These are phyloP conservation scores for Triplophysa yarkandensis DNA, from an alignment of 2,797 vertebrate genomes.

Conservation along the genomic window DNA sequence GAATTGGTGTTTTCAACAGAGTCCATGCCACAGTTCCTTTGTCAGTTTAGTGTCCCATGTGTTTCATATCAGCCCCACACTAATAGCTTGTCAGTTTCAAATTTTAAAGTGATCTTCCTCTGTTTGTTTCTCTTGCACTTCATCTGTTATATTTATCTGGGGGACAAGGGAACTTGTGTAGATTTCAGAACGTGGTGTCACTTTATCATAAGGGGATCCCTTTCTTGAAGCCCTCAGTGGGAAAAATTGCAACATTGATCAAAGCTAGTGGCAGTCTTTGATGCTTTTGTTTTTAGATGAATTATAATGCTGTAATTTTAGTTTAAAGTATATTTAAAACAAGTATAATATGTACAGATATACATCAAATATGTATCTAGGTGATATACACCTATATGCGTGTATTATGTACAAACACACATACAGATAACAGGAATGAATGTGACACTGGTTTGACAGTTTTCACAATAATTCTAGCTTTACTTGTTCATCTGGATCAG, in stretches of 20 bases:
- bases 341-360: background rate
- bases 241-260: constrained; percentile 38
- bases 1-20: background rate
- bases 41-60: background rate
- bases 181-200: constrained; percentile 30
- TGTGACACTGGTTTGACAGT: background rate
- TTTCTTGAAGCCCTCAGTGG: constrained; percentile 18
- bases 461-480: constrained; percentile 6
- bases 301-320: constrained; percentile 13
- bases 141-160: constrained; percentile 35
- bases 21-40: background rate
- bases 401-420: background rate
- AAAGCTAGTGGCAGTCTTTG: constrained; percentile 1
- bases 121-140: constrained; percentile 33
- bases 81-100: constrained; percentile 29
- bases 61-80: constrained; percentile 24
- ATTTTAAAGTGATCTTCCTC: constrained; percentile 21
- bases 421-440: constrained; percentile 13
- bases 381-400: background rate
- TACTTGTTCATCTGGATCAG: constrained; percentile 45
- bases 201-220: constrained; percentile 30
- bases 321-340: background rate
- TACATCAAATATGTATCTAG: background rate
- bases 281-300: constrained; percentile 23
- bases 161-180: constrained; percentile 29